Evolutionary conservation across 1,140 invertebrate species (phyloP).

Genomic region (Penaeus vannamei): DNA sequence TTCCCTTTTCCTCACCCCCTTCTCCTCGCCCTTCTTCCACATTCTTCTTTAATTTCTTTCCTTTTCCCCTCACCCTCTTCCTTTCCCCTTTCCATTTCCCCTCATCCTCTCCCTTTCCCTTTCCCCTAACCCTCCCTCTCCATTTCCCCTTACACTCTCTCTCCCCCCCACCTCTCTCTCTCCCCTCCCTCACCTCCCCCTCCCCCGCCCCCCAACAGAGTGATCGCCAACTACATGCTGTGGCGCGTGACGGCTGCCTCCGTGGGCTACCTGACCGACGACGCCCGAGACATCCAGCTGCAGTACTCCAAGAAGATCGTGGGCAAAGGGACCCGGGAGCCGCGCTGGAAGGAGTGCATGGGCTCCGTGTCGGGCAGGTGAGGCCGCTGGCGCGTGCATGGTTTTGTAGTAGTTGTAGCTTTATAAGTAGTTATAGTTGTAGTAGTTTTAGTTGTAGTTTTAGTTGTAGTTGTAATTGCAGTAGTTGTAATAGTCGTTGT

Average conservation of each 20-base stretch:
- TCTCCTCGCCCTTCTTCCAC: too few species aligned
- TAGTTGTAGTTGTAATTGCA: too few species aligned
- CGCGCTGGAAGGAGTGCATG: constrained; percentile 90
- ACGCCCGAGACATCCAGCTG: constrained; percentile 80
- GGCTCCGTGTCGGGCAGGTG: constrained; percentile 81
- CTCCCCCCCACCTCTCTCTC: neutral
- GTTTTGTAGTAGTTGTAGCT: neutral
- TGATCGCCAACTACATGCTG: constrained; percentile 86
- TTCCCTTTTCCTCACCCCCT: too few species aligned
- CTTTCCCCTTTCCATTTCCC: too few species aligned
- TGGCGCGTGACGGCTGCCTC: constrained; percentile 84
- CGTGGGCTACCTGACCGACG: constrained; percentile 82
- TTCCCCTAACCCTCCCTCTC: too few species aligned
- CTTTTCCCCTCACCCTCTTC: neutral
- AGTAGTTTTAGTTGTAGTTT: too few species aligned
- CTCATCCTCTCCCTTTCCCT: too few species aligned
- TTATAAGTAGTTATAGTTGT: too few species aligned
- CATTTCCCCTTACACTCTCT: neutral
- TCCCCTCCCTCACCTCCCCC: neutral
- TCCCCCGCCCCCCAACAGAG: constrained; percentile 70
- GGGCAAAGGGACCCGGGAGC: constrained; percentile 82
- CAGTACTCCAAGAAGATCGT: constrained; percentile 82
- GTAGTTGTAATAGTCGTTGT: too few species aligned
- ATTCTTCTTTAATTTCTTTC: neutral
- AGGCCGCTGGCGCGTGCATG: neutral